Base-by-base conservation (phyloP, 2,888 invertebrate genomes). In the Drosophila quinaria region DNA sequence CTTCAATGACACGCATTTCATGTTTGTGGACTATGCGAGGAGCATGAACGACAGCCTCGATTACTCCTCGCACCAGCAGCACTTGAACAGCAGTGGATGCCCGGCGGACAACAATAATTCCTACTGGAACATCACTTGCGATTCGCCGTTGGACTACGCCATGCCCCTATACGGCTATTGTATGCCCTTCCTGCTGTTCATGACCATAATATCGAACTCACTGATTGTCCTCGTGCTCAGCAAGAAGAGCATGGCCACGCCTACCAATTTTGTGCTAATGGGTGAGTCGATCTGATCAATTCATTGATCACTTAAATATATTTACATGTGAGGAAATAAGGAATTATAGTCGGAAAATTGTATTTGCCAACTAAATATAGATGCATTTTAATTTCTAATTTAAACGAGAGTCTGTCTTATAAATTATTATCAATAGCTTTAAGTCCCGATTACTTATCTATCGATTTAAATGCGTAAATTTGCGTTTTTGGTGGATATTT, bases 141-240 rank as follows among this genome's bases (percentile, higher is more conserved):
- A 93, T 69, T 89, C 91, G 3, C 89, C 91, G 8, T 67, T 93
- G 59, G 89, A 91, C 31, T 92, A 92, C 63, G 91, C 91, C n/a
- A 66, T 91, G 59, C 92, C 92, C 4, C 76, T 93, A 1, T 92
- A 92, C 72, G 93, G 93, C 59, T 92, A 92, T 68, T 91, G 89
- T 37, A 92, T 97, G 90, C 98, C 98, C 1, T 95, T 97, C 86
- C 94, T 98, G 39, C 94, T 98, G 13, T 94, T 97, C 25, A 94
- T 98, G 31, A 98, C 98, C 0, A 96, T 97, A n/a, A 94, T 98
- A 3, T 97, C 97, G 49, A 98, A 98, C 93, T 96, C 97, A 0
- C 93, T 98, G 9, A 97, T 98, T 75, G 97, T 98, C 13, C 95
- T 98, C 37, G 98, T 98, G 0, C 94, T 98, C 35, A 96, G 97